These are phyloP conservation scores for Hippasteria phrygiana DNA, from an alignment of 53 echinoderm and acorn worm species.

Conservation along the genomic window DNA sequence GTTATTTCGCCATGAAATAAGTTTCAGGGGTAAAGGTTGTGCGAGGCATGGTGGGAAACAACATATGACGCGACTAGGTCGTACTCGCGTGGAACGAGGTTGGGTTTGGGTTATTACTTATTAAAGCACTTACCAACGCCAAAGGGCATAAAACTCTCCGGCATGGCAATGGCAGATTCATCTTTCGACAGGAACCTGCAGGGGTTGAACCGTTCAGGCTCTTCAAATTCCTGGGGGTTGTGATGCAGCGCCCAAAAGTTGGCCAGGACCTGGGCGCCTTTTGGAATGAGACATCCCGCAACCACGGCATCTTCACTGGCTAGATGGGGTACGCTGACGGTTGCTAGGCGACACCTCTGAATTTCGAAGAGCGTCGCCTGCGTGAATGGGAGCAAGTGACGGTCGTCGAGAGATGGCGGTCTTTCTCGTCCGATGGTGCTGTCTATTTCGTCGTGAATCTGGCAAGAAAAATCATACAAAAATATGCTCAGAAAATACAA, in stretches of 20 bases:
- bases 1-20: too few species aligned
- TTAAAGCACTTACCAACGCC: slow-evolving; percentile 29
- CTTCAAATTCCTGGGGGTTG: slow-evolving; percentile 65
- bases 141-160: slow-evolving; percentile 46
- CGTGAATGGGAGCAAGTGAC: slow-evolving; percentile 51
- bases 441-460: slow-evolving; percentile 74
- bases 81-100: too few species aligned
- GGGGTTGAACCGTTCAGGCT: slow-evolving; percentile 66
- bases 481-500: background rate
- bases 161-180: slow-evolving; percentile 22
- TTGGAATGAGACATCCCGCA: slow-evolving; percentile 63
- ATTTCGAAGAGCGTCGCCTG: slow-evolving; percentile 60
- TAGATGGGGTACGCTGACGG: slow-evolving; percentile 66
- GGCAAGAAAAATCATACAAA: background rate
- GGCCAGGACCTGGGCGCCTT: slow-evolving; percentile 71
- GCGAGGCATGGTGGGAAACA: too few species aligned
- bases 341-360: slow-evolving; percentile 61
- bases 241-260: slow-evolving; percentile 71
- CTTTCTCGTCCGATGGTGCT: slow-evolving; percentile 63
- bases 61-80: too few species aligned
- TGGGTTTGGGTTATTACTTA: too few species aligned
- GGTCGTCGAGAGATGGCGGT: slow-evolving; percentile 65
- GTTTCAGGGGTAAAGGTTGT: too few species aligned
- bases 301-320: slow-evolving; percentile 64
- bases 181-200: slow-evolving; percentile 60